Evolutionary conservation across 2,888 invertebrate species (phyloP), one percentile per base, ranked within the genome.

Genomic region (Oscheius sp.): DNA sequence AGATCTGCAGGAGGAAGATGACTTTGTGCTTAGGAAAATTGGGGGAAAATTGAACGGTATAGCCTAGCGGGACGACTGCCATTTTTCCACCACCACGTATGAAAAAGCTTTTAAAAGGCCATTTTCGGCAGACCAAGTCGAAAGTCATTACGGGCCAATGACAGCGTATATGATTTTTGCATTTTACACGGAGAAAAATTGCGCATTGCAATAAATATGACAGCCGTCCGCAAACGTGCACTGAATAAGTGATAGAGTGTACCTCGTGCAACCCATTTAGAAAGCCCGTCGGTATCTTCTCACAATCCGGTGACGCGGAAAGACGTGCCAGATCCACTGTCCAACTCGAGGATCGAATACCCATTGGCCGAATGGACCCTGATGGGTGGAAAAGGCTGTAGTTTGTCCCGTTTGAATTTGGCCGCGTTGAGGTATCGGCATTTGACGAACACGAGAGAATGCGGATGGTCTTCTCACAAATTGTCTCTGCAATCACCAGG

Each of bases 391-490:
- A 33, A 53, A 12, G 25, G 61, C 23, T 5, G 17, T 57, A 25
- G 50, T 33, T 69, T 63, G 12, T 53, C 64, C 53, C 23, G 61
- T 39, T 53, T 69, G 23, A 39, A 42, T 39, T 66, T 66, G 33
- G 52, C 69, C 57, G 55, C 61, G 29, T 15, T 70, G 65, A 6
- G 80, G 78, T 29, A 80, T 77, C 34, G 75, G 75, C 70, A 80
- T 72, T 67, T 80, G 80, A 34, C 80, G 80, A 46, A 79, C 78
- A 37, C 80, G 76, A 34, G 75, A 76, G 71, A 75, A 79, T 37
- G 80, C 80, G 46, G 73, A 71, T 39, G 78, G 80, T 25, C 80
- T 76, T 58, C 68, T 73, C n/a, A 31, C 12, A 12, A 34, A 34
- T 29, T 34, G n/a, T 34, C 46, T 46, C 64, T 64, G 64, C 34